Base-by-base conservation (phyloP, 2,888 invertebrate species). In the Busseola fusca region DNA sequence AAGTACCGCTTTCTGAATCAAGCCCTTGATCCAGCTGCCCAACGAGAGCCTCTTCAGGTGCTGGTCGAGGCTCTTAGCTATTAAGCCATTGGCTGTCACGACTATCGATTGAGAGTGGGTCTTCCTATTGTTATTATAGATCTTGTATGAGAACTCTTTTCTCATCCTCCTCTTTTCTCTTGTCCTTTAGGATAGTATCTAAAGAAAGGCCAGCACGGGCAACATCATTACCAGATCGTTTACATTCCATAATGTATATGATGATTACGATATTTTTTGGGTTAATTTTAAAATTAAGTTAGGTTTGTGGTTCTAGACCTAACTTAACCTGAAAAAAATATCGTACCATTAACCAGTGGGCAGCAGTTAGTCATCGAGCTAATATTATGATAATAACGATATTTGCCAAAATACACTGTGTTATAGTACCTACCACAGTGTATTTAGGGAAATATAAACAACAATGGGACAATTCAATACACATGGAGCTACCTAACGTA, bases 401-500 rank as follows among this genome's bases (percentile, higher is more conserved):
- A 40, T 54, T 10, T 16, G 12, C 34, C 16, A n/a, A n/a, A n/a
- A n/a, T n/a, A n/a, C n/a, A n/a, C n/a, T n/a, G n/a, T n/a, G n/a
- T n/a, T n/a, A n/a, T n/a, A n/a, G n/a, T n/a, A 34, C 34, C 2
- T 18, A 52, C 27, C 30, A 10, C n/a, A 34, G 1, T 10, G 5
- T 52, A 25, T 76, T 76, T 45, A 62, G 70, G 60, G 50, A 70
- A 76, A 64, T 21, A 27, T 30, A 34, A 9, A n/a, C 5, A 45
- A 58, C 45, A 10, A 59, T 64, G 40, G 12, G 18, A 25, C 10
- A n/a, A 50, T 40, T 40, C 9, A n/a, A 52, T 50, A 40, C 4
- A 37, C 25, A 3, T 30, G 16, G n/a, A 34, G 16, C 30, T 67
- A 27, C 16, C 34, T 21, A 57, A n/a, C 5, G 6, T 21, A 16